Evolutionary conservation across 2,797 vertebrate species (phyloP).

Genomic region (Pangasius djambal): DNA sequence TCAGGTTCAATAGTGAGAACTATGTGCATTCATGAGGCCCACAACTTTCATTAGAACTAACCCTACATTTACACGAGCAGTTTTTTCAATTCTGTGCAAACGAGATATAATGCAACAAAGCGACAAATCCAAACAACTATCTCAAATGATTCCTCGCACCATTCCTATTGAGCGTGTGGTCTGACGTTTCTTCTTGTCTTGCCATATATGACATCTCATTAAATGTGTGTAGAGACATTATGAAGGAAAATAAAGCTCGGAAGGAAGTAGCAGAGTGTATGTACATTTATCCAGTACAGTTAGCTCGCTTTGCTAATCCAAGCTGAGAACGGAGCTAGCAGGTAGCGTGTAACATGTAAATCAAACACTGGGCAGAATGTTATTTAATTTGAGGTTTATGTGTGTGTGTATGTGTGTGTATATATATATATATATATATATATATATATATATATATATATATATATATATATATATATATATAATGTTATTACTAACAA

Average conservation of each 20-base stretch:
- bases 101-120: not conserved
- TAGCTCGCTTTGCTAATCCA: not conserved
- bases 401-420: not conserved
- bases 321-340: not conserved
- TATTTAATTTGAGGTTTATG: not conserved
- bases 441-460: not conserved
- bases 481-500: not conserved
- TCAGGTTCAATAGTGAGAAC: not conserved
- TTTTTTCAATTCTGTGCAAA: not conserved
- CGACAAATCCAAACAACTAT: not conserved
- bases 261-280: not conserved
- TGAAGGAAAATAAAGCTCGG: not conserved
- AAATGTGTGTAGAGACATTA: not conserved
- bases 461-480: no score
- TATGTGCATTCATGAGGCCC: not conserved
- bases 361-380: no score
- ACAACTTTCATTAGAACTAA: not conserved
- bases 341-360: no score
- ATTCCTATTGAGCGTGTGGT: not conserved
- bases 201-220: not conserved
- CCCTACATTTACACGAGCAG: not conserved
- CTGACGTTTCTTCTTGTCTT: not conserved
- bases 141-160: not conserved
- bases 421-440: not conserved
- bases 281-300: no score